These are phyloP conservation scores for Hyalella azteca DNA, from an alignment of 2,888 invertebrate genomes.

Conservation along the genomic window DNA sequence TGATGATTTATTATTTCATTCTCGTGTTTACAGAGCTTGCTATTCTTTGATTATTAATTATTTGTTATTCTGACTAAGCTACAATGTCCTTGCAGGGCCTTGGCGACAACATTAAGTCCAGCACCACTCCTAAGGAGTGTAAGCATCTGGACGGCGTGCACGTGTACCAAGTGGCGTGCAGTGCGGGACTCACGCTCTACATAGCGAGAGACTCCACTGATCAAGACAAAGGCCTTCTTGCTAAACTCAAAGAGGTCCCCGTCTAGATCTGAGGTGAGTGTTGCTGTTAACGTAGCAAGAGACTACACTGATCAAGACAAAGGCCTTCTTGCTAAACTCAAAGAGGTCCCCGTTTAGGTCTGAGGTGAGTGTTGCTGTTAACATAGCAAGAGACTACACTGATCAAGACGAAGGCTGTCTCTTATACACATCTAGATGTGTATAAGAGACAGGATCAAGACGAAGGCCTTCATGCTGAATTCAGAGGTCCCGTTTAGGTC, in stretches of 20 bases:
- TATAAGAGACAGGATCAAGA: too few species aligned
- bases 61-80: too few species aligned
- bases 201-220: slow-evolving; percentile 72
- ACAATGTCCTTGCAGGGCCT: slow-evolving; percentile 83
- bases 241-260: slow-evolving; percentile 64
- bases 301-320: slow-evolving; percentile 72
- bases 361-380: too few species aligned
- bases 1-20: not conserved
- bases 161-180: slow-evolving; percentile 70
- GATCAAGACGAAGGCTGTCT: too few species aligned
- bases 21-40: too few species aligned
- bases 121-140: slow-evolving; percentile 86
- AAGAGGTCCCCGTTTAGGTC: slow-evolving; percentile 53
- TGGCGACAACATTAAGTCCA: slow-evolving; percentile 86
- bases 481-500: too few species aligned
- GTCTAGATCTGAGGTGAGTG: slow-evolving; percentile 39
- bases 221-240: slow-evolving; percentile 71
- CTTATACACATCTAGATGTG: too few species aligned
- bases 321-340: slow-evolving; percentile 69
- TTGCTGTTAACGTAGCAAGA: slow-evolving; percentile 74
- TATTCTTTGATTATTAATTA: too few species aligned
- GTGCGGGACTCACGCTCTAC: slow-evolving; percentile 82
- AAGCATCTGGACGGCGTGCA: slow-evolving; percentile 65
- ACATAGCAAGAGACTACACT: too few species aligned
- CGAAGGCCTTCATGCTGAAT: too few species aligned